Percentiles rank a stretch among this genome's conserved stretches.
phyloP scores from a whole-genome alignment of 2,888 invertebrate genomes.

The Eumacrocentrus americanus region DNA sequence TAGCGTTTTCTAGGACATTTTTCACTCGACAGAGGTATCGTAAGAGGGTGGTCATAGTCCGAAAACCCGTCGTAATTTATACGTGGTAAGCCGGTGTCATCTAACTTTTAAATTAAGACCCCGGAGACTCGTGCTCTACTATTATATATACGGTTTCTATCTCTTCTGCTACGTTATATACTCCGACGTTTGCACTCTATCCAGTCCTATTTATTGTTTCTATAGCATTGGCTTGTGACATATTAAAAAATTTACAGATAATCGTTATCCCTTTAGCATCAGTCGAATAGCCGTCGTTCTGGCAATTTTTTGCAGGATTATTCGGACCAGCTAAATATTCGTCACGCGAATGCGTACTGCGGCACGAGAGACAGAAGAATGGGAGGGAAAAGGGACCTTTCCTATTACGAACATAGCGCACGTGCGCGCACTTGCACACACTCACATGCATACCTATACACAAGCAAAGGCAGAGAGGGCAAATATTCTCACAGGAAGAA shows the following conservation, averaged over 20 bases:
- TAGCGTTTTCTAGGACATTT: too few relatives aligned
- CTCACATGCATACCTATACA: neutral
- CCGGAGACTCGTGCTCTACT: constrained; percentile 30
- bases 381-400: neutral
- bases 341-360: constrained; percentile 31
- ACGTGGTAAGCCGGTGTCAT: constrained; percentile 46
- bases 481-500: constrained; percentile 2
- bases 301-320: constrained; percentile 19
- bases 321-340: constrained; percentile 30
- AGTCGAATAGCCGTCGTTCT: neutral
- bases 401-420: constrained; percentile 32
- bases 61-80: constrained; percentile 41
- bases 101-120: constrained; percentile 52
- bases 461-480: neutral
- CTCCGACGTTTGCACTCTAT: neutral
- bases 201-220: neutral
- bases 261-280: constrained; percentile 4
- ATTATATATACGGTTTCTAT: constrained; percentile 7
- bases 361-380: neutral
- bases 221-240: neutral
- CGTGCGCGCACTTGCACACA: constrained; percentile 23
- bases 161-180: neutral
- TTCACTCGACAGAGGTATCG: too few relatives aligned
- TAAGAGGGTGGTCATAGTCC: neutral
- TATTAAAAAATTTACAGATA: neutral